Conservation (phyloP, 2,113 vertebrate species). For the Ranitomeya imitator region DNA sequence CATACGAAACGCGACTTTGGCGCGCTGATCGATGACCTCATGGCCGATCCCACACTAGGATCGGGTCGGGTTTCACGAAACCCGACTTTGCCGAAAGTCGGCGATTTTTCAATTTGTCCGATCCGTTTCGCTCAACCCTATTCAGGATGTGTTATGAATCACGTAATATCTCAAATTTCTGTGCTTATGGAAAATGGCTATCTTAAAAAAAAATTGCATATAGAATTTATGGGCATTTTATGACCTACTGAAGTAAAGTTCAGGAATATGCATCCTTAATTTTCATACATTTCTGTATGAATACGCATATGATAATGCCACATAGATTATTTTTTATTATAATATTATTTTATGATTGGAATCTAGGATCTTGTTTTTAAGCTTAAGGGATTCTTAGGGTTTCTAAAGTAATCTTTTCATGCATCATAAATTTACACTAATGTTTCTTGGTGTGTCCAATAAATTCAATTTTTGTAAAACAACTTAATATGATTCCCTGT, state of each 20-base stretch:
- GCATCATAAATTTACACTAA: neutral
- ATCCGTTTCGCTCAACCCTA: too few species aligned
- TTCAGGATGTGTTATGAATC: neutral
- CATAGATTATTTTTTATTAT: too few species aligned
- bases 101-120: too few species aligned
- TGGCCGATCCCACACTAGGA: too few species aligned
- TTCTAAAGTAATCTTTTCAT: neutral
- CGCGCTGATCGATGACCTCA: too few species aligned
- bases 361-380: neutral
- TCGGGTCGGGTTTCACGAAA: too few species aligned
- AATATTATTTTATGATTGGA: neutral
- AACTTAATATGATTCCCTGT: neutral
- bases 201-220: neutral
- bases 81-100: too few species aligned
- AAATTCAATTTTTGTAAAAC: neutral
- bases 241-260: neutral
- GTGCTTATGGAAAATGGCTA: neutral
- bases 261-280: neutral
- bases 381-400: neutral
- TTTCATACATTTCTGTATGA: neutral
- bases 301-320: neutral
- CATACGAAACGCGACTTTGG: too few species aligned
- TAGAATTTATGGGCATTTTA: neutral
- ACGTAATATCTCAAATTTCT: neutral
- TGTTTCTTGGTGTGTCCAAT: neutral